phyloP scores from a whole-genome alignment of 1,140 invertebrate species.

The Schlechtendalia chinensis region DNA sequence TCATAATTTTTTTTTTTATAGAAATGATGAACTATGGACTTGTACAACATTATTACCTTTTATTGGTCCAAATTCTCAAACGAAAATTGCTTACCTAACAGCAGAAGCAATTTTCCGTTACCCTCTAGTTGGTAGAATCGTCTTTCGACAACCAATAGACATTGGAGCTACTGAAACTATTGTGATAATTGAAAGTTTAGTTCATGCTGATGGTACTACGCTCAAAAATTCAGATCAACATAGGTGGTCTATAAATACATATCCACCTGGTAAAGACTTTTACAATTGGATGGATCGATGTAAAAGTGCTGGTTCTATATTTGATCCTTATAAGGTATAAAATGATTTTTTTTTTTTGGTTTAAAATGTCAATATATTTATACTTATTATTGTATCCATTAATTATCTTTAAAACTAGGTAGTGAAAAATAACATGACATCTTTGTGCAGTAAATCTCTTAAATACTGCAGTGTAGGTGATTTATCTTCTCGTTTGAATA shows the following conservation, averaged over 20 bases:
- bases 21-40: slow-evolving; percentile 58
- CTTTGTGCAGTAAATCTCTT: slow-evolving; percentile 39
- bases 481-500: slow-evolving; percentile 65
- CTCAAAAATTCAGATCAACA: slow-evolving; percentile 71
- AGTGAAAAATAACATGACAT: slow-evolving; percentile 45
- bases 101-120: slow-evolving; percentile 70
- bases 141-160: slow-evolving; percentile 79
- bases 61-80: slow-evolving; percentile 59
- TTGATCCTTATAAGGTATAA: slow-evolving; percentile 78
- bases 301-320: slow-evolving; percentile 74
- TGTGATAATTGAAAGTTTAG: slow-evolving; percentile 65
- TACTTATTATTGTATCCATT: not conserved
- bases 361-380: not conserved
- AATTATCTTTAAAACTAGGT: slow-evolving; percentile 39
- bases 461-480: slow-evolving; percentile 58
- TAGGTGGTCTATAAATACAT: slow-evolving; percentile 65
- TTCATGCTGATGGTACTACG: slow-evolving; percentile 81
- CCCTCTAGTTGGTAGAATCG: slow-evolving; percentile 59
- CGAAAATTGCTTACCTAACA: slow-evolving; percentile 70
- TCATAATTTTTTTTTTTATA: not conserved
- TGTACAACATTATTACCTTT: slow-evolving; percentile 69
- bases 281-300: slow-evolving; percentile 87
- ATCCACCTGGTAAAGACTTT: slow-evolving; percentile 75
- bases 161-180: slow-evolving; percentile 80
- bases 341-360: slow-evolving; percentile 52